These are phyloP conservation scores for Diorhabda elongata DNA, from an alignment of 1,140 invertebrate species.

Conservation along the genomic window DNA sequence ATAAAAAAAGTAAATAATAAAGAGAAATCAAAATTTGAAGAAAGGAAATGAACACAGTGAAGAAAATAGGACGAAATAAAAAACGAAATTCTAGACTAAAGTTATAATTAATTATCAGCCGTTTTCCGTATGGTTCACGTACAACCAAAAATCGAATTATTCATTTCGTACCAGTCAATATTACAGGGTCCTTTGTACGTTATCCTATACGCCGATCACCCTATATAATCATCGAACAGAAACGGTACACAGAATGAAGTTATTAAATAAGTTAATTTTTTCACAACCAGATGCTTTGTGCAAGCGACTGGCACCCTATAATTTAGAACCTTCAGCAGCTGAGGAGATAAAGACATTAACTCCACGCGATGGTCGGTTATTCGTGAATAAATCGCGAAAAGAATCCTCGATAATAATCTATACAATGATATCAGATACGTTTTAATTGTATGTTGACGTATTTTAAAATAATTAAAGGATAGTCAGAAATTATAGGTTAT, in stretches of 20 bases:
- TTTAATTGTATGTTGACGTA: too few species aligned
- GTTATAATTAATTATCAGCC: not conserved
- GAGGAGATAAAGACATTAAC: constrained; percentile 29
- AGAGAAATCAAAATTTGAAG: too few species aligned
- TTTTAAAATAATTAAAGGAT: too few species aligned
- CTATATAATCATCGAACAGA: not conserved
- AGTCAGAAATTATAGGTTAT: too few species aligned
- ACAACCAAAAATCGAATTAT: not conserved
- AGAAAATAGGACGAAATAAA: not conserved
- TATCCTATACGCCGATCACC: not conserved
- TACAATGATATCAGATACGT: too few species aligned
- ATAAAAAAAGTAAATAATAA: too few species aligned
- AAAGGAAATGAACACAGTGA: too few species aligned
- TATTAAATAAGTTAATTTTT: constrained; percentile 12
- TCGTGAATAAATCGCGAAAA: not conserved
- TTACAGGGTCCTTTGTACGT: not conserved
- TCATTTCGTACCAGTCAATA: not conserved
- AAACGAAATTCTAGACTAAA: not conserved
- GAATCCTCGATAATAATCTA: not conserved
- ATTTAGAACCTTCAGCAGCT: constrained; percentile 22
- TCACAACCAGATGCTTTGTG: constrained; percentile 12
- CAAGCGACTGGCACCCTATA: constrained; percentile 18
- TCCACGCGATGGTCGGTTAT: constrained; percentile 10
- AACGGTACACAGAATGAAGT: constrained; percentile 10
- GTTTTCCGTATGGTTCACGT: not conserved